Conservation (phyloP, 1,140 invertebrate genomes). For the Agrilus planipennis region DNA sequence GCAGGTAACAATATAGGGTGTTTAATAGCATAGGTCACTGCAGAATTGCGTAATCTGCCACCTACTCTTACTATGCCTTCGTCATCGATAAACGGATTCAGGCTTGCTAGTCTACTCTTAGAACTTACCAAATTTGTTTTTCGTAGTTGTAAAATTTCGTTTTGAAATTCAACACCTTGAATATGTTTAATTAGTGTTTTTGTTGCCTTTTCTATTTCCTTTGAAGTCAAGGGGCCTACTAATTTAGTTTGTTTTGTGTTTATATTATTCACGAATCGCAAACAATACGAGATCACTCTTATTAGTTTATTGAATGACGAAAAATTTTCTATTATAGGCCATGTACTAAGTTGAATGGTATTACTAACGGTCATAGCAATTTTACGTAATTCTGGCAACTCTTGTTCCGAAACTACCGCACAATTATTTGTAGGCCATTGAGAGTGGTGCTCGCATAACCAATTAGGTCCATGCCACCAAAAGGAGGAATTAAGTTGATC, state of each 20-base stretch:
- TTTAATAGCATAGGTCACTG: background rate
- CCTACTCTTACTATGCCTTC: slow-evolving; percentile 5
- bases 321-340: too few species aligned
- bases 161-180: background rate
- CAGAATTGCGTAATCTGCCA: background rate
- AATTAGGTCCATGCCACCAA: too few species aligned
- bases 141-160: background rate
- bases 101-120: background rate
- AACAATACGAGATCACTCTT: too few species aligned
- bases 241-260: background rate
- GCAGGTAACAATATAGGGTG: slow-evolving; percentile 6
- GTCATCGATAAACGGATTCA: slow-evolving; percentile 4
- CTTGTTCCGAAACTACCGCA: background rate
- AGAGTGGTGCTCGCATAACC: too few species aligned
- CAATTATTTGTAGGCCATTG: background rate
- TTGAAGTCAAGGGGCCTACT: background rate
- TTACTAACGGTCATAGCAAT: too few species aligned
- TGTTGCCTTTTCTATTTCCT: background rate
- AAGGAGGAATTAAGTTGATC: too few species aligned
- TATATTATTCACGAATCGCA: too few species aligned
- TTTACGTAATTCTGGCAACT: too few species aligned
- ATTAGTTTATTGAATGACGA: too few species aligned
- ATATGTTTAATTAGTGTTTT: background rate
- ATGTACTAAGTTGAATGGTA: too few species aligned
- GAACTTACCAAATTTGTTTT: background rate